Evolutionary conservation across 2,888 invertebrate genomes (phyloP).

Genomic region (Heteropelma amictum): DNA sequence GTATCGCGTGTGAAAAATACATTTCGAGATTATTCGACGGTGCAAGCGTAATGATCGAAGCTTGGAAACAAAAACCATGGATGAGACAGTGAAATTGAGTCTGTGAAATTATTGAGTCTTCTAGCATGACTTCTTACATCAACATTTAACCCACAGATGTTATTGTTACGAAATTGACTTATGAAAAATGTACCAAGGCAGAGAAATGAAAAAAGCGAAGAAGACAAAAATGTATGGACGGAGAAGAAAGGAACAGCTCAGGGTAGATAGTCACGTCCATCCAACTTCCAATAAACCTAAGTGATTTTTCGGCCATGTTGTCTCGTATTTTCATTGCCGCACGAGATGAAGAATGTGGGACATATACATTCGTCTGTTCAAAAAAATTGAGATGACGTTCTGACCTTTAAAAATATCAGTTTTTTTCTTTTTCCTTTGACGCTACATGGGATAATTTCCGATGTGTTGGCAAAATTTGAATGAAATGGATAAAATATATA

Average conservation of each 20-base stretch:
- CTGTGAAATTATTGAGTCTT: no score
- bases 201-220: no score
- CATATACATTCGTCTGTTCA: conserved; percentile 9
- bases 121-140: no score
- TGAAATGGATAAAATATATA: not conserved
- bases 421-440: not conserved
- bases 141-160: no score
- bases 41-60: no score
- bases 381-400: not conserved
- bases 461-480: not conserved
- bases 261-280: conserved; percentile 47
- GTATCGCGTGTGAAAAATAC: not conserved
- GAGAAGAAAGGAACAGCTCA: conserved; percentile 6
- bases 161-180: no score
- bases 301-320: conserved; percentile 72
- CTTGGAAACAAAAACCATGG: conserved; percentile 42
- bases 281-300: conserved; percentile 65
- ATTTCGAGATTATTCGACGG: no score
- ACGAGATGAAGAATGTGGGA: conserved; percentile 52
- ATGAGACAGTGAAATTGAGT: conserved; percentile 51
- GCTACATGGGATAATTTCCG: not conserved
- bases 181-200: no score
- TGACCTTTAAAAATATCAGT: conserved; percentile 21
- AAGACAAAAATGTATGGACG: no score
- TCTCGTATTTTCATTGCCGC: conserved; percentile 68